Evolutionary conservation across 2,888 invertebrate genomes (phyloP).

Genomic region (Rhyacophila evoluta): DNA sequence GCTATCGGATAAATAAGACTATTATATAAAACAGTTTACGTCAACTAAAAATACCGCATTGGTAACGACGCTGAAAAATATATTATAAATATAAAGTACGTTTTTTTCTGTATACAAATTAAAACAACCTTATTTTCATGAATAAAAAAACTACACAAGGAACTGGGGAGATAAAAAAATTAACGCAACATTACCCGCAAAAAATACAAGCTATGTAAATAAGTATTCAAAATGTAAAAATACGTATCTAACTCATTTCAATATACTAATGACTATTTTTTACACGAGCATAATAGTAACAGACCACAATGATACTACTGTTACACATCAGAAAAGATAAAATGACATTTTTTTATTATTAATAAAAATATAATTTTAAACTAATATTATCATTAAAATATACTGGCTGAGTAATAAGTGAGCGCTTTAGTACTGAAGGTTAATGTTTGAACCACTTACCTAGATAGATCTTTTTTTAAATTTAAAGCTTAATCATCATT

Average conservation of each 20-base stretch:
- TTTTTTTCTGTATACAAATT: not conserved
- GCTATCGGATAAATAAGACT: too few species aligned
- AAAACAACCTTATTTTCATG: not conserved
- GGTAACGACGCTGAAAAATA: not conserved
- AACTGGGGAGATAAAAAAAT: not conserved
- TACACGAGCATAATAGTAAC: not conserved
- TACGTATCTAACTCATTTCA: not conserved
- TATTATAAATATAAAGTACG: too few species aligned
- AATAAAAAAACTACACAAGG: not conserved
- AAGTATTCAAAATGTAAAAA: not conserved
- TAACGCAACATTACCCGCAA: slow-evolving; percentile 6
- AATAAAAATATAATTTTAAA: too few species aligned
- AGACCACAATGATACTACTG: not conserved
- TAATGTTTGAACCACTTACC: too few species aligned
- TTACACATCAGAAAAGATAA: too few species aligned
- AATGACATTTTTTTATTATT: too few species aligned
- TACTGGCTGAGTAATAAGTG: too few species aligned
- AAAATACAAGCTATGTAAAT: slow-evolving; percentile 7
- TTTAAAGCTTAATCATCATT: too few species aligned
- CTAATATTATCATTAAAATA: too few species aligned
- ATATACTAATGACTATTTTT: slow-evolving; percentile 17
- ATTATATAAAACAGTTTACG: too few species aligned
- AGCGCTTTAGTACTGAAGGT: too few species aligned
- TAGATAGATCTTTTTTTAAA: too few species aligned
- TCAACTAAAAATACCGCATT: not conserved